Conservation (phyloP, 2,113 vertebrate genomes). For the Corvus cornix region DNA sequence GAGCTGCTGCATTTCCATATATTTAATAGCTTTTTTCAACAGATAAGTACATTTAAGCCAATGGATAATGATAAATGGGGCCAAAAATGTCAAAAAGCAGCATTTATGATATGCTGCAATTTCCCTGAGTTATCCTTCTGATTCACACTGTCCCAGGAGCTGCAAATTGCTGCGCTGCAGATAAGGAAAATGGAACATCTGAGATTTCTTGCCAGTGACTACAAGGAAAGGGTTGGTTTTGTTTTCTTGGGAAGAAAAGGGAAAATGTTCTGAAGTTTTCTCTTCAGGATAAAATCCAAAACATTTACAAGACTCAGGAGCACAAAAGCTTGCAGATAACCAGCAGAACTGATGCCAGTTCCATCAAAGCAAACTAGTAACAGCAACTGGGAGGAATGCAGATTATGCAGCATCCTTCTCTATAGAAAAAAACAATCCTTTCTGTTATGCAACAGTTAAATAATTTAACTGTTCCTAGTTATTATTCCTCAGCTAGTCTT, state of each 20-base stretch:
- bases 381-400: neutral
- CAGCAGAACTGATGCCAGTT: neutral
- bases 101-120: neutral
- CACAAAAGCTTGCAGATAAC: constrained; percentile 1
- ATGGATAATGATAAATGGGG: neutral
- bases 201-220: neutral
- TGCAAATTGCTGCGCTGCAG: neutral
- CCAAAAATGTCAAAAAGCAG: neutral
- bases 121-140: neutral
- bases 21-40: neutral
- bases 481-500: neutral
- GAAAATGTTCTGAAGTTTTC: neutral
- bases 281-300: neutral
- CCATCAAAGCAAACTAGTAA: constrained; percentile 11
- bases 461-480: neutral
- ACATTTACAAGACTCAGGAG: neutral
- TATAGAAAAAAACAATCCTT: neutral
- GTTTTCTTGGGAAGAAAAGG: neutral
- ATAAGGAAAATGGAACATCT: neutral
- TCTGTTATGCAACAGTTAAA: neutral
- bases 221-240: neutral
- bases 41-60: neutral
- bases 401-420: neutral
- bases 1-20: neutral
- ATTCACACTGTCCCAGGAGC: neutral